These are phyloP conservation scores for Bicyclus anynana DNA, from an alignment of 1,140 invertebrate species.

Conservation along the genomic window DNA sequence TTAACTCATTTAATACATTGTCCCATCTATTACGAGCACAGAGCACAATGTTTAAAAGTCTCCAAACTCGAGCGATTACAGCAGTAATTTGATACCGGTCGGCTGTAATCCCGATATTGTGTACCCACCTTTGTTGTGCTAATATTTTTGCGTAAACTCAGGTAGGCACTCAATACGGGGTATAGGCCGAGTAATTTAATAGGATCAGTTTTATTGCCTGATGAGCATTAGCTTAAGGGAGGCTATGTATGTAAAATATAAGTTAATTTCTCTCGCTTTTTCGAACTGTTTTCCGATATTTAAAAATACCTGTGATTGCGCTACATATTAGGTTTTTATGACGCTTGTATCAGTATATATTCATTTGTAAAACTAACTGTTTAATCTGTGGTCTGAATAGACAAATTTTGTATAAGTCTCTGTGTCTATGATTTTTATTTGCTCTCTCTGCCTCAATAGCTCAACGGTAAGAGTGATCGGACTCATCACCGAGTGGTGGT, in stretches of 20 bases:
- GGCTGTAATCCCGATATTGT: conserved; percentile 27
- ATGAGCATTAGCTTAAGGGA: not conserved
- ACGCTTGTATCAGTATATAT: too few relatives aligned
- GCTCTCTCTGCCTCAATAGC: too few relatives aligned
- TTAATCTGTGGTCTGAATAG: too few relatives aligned
- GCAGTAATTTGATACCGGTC: conserved; percentile 46
- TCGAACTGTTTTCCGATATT: too few relatives aligned
- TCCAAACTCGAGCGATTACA: conserved; percentile 43
- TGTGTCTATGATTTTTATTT: too few relatives aligned
- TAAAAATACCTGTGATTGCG: too few relatives aligned
- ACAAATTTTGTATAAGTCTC: too few relatives aligned
- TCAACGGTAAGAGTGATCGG: too few relatives aligned
- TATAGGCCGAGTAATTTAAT: conserved; percentile 2
- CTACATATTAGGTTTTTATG: too few relatives aligned
- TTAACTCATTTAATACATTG: not conserved
- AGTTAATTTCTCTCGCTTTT: not conserved
- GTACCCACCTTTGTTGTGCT: conserved; percentile 9
- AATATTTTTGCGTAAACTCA: conserved; percentile 8
- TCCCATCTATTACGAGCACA: not conserved
- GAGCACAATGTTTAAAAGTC: not conserved
- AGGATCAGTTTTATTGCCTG: conserved; percentile 1
- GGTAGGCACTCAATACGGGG: not conserved
- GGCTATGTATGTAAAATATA: not conserved
- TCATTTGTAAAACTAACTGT: too few relatives aligned
- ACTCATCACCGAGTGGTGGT: too few relatives aligned